These are phyloP conservation scores for Riparia riparia DNA, from an alignment of 2,113 vertebrate species.

Conservation along the genomic window DNA sequence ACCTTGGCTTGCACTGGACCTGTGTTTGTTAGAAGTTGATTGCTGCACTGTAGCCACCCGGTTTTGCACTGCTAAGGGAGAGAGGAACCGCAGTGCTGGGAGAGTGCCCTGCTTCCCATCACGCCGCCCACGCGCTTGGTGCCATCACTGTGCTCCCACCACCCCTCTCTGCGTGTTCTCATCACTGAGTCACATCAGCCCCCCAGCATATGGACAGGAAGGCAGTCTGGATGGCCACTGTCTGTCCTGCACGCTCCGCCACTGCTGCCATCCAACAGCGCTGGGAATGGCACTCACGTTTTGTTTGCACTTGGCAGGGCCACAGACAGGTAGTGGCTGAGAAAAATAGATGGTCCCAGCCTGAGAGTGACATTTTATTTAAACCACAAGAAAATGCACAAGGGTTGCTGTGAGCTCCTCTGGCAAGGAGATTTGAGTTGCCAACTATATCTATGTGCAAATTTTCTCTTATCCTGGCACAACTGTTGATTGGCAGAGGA, in stretches of 20 bases:
- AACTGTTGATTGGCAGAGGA: not conserved
- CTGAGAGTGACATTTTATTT: not conserved
- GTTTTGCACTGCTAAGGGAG: not conserved
- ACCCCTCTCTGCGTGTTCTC: rapidly evolving
- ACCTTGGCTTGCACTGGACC: not conserved
- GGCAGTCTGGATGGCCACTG: rapidly evolving
- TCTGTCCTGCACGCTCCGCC: rapidly evolving
- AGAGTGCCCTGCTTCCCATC: not conserved
- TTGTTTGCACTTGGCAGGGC: not conserved
- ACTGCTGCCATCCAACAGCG: rapidly evolving
- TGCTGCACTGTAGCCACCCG: not conserved
- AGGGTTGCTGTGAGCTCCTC: not conserved
- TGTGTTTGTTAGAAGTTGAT: not conserved
- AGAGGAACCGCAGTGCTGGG: rapidly evolving
- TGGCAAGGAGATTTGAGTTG: not conserved
- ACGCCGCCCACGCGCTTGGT: rapidly evolving
- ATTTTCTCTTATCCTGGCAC: not conserved
- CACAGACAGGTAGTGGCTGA: not conserved
- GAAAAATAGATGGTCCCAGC: not conserved
- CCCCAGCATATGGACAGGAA: rapidly evolving
- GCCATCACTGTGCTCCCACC: rapidly evolving
- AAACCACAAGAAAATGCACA: not conserved
- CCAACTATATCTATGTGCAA: not conserved
- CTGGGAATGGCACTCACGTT: not conserved
- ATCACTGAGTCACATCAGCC: rapidly evolving